Conservation (phyloP, 2,113 vertebrate species). For the Phaethornis superciliosus region DNA sequence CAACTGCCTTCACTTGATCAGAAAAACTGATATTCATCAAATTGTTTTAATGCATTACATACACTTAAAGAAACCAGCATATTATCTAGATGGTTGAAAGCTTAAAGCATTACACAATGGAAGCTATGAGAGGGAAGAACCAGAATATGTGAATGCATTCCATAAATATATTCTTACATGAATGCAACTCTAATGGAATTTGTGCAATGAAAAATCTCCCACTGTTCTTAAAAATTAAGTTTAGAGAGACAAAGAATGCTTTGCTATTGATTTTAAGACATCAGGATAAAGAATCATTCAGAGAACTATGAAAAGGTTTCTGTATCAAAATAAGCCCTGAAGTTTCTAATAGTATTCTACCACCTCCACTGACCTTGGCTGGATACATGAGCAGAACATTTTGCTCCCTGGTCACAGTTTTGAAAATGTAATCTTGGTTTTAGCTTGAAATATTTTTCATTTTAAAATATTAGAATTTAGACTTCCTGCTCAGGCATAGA, state of each 20-base stretch:
- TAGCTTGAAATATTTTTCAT: background rate
- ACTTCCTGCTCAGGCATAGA: background rate
- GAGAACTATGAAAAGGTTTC: background rate
- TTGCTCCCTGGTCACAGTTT: background rate
- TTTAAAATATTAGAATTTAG: rapidly evolving
- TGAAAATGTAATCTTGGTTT: background rate
- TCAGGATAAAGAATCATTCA: background rate
- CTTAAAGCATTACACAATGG: background rate
- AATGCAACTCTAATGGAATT: background rate
- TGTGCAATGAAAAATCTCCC: background rate
- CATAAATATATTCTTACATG: background rate
- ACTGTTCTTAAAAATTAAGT: background rate
- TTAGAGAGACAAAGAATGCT: background rate
- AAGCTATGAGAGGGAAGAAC: background rate
- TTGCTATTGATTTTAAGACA: background rate
- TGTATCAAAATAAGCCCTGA: background rate
- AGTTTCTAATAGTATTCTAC: background rate
- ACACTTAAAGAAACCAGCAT: background rate
- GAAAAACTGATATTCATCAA: background rate
- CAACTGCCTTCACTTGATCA: constrained; percentile 11
- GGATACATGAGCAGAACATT: background rate
- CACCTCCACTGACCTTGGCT: background rate
- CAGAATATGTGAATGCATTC: background rate
- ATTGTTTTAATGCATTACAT: background rate
- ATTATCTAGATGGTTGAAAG: background rate